phyloP scores from a whole-genome alignment of 2,797 vertebrate genomes.

The Crocodylus rhombifer region DNA sequence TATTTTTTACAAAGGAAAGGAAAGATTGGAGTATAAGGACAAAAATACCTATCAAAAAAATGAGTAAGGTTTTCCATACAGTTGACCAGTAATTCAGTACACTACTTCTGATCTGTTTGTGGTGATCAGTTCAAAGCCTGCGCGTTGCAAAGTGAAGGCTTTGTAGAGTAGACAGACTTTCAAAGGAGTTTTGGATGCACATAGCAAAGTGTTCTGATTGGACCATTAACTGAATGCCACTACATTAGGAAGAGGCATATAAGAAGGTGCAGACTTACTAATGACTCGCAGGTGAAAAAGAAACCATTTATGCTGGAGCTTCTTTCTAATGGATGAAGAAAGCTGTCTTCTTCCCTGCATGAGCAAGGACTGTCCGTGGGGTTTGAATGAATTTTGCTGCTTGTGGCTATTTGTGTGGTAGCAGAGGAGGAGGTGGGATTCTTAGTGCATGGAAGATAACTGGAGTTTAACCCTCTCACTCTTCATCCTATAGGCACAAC shows the following conservation, averaged over 20 bases:
- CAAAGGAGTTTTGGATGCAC: background rate
- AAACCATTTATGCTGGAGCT: background rate
- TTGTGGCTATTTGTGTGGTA: no score
- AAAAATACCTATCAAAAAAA: background rate
- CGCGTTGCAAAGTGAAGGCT: background rate
- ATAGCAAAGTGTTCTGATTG: background rate
- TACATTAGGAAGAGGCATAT: background rate
- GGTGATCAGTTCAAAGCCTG: background rate
- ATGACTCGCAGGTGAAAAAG: background rate
- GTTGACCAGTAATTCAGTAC: background rate
- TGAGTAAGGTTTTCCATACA: background rate
- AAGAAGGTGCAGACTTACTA: background rate
- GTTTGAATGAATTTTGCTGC: background rate
- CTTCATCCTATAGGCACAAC: constrained; percentile 87
- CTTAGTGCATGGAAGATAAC: background rate
- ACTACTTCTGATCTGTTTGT: background rate
- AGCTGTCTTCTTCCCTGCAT: background rate
- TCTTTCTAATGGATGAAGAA: background rate
- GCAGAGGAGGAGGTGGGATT: background rate
- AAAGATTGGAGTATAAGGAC: background rate
- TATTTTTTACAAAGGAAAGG: background rate
- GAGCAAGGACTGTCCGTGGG: background rate
- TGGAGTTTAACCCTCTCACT: background rate
- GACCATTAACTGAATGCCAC: background rate
- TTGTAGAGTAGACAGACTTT: background rate